Percentiles rank a stretch among this genome's conserved stretches.
phyloP scores from a whole-genome alignment of 30 jellyfish, hydroid and myxozoan genomes.

The Mastigias papua region DNA sequence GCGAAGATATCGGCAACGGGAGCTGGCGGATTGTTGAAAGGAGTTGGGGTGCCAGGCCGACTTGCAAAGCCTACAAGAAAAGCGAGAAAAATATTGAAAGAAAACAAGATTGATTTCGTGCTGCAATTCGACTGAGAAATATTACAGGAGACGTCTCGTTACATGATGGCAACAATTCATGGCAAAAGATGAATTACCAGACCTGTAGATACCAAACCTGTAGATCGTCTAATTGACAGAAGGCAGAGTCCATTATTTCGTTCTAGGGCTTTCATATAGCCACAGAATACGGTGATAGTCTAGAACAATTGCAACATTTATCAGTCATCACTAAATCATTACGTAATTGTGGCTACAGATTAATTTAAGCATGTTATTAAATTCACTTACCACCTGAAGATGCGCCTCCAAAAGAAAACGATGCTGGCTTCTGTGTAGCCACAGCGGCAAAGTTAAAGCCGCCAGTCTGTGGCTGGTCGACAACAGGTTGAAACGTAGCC shows the following conservation, averaged over 20 bases:
- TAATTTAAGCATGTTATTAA: not conserved
- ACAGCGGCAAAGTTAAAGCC: constrained; percentile 61
- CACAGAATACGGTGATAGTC: no score
- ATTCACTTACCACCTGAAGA: constrained; percentile 25
- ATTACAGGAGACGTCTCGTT: no score
- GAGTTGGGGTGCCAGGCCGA: constrained; percentile 67
- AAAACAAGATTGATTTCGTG: no score
- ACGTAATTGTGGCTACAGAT: not conserved
- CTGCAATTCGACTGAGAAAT: no score
- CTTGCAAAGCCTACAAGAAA: constrained; percentile 36
- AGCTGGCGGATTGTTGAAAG: constrained; percentile 32
- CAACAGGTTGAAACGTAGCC: constrained; percentile 22
- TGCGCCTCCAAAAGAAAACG: constrained; percentile 63
- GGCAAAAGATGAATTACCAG: no score
- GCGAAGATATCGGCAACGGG: constrained; percentile 16
- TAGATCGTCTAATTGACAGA: no score
- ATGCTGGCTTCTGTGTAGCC: constrained; percentile 26
- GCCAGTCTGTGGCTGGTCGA: constrained; percentile 22
- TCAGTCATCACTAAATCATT: not conserved
- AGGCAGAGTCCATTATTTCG: no score
- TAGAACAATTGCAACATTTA: no score
- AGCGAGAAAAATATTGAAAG: no score
- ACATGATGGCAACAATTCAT: no score
- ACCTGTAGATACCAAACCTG: no score
- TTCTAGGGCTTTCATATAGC: no score